These are phyloP conservation scores for Coranthus polyacanthus DNA, from an alignment of 2,797 vertebrate species.

Conservation along the genomic window DNA sequence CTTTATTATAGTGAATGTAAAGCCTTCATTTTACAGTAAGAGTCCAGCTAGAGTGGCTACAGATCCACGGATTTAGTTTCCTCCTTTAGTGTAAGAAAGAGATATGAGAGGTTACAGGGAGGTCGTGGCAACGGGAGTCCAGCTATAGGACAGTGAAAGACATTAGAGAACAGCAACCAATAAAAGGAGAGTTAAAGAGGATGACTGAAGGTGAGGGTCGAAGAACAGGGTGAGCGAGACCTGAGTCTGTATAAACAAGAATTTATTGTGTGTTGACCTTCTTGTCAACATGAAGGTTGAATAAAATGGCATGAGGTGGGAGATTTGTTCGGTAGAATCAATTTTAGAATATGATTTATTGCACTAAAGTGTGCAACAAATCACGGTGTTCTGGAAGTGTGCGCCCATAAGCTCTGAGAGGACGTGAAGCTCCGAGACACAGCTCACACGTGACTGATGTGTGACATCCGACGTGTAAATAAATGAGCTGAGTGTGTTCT, in stretches of 20 bases:
- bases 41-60: not conserved
- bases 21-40: too few relatives aligned
- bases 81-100: constrained; percentile 4
- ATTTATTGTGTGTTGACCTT: constrained; percentile 22
- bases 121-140: constrained; percentile 3
- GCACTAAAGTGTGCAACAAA: not conserved
- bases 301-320: constrained; percentile 9
- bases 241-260: constrained; percentile 15
- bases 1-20: too few relatives aligned
- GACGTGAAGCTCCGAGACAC: not conserved
- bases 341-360: not conserved
- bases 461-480: not conserved
- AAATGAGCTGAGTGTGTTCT: not conserved
- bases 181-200: constrained; percentile 41
- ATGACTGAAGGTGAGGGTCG: constrained; percentile 25
- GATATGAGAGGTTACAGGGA: not conserved
- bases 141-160: constrained; percentile 12
- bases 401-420: not conserved
- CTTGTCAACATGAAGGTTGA: not conserved
- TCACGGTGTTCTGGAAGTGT: not conserved
- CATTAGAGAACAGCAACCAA: constrained; percentile 33
- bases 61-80: not conserved
- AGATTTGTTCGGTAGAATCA: not conserved
- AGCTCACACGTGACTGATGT: not conserved
- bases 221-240: constrained; percentile 16